These are phyloP conservation scores for Danaus melanippus DNA, from an alignment of 1,140 invertebrate genomes.

Conservation along the genomic window DNA sequence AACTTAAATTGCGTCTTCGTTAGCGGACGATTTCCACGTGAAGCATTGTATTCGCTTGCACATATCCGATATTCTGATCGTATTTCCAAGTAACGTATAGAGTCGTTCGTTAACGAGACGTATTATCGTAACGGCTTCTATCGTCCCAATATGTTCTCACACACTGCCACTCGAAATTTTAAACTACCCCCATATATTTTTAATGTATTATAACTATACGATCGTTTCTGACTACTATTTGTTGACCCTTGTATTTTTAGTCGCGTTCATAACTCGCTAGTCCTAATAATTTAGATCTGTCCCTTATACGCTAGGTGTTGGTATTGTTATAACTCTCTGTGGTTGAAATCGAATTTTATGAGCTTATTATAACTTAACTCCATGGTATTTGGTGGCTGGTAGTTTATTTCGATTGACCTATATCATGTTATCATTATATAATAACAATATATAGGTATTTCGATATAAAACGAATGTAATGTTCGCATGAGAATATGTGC, in stretches of 20 bases:
- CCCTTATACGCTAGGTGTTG: slow-evolving; percentile 49
- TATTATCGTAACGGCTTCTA: slow-evolving; percentile 9
- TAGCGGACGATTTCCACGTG: slow-evolving; percentile 7
- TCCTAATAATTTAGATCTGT: slow-evolving; percentile 60
- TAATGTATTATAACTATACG: slow-evolving; percentile 24
- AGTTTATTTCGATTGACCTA: too few relatives aligned
- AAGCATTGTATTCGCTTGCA: neutral
- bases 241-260: slow-evolving; percentile 19
- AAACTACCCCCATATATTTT: too few relatives aligned
- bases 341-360: slow-evolving; percentile 67
- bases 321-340: slow-evolving; percentile 57
- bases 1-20: slow-evolving; percentile 2
- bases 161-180: slow-evolving; percentile 3
- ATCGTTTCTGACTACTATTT: slow-evolving; percentile 48
- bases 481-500: too few relatives aligned
- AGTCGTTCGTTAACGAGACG: neutral
- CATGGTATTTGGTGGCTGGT: slow-evolving; percentile 27
- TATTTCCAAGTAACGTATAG: neutral
- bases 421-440: too few relatives aligned
- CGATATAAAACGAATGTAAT: too few relatives aligned
- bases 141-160: slow-evolving; percentile 14
- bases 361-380: slow-evolving; percentile 68
- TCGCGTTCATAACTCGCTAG: slow-evolving; percentile 49
- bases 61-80: slow-evolving; percentile 7
- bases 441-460: too few relatives aligned